Percentiles rank a stretch among this genome's conserved stretches.
Conservation (phyloP, 2,888 invertebrate genomes). For the Orgyia antiqua region DNA sequence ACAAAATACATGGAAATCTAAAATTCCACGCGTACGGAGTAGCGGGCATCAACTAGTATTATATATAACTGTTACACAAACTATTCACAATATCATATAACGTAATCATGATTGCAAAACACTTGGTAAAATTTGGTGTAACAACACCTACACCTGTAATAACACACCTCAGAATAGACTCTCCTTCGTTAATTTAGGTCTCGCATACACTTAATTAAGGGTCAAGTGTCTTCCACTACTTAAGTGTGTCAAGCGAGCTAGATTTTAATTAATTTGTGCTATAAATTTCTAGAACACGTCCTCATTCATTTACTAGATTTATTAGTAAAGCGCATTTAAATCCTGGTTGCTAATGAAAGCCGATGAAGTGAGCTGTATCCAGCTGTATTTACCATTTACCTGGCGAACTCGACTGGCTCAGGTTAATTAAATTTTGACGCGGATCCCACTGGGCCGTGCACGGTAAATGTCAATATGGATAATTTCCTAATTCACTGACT, state of each 20-base stretch:
- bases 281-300: conserved; percentile 8
- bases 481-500: conserved; percentile 8
- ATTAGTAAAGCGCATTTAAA: conserved; percentile 21
- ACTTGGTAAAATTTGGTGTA: too few species aligned
- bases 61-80: too few species aligned
- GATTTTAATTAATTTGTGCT: conserved; percentile 9
- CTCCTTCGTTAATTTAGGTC: too few species aligned
- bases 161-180: too few species aligned
- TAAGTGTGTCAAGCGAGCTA: not conserved
- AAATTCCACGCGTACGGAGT: too few species aligned
- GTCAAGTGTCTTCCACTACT: not conserved
- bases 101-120: too few species aligned
- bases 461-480: conserved; percentile 13
- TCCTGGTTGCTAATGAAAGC: conserved; percentile 40
- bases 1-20: too few species aligned
- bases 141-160: too few species aligned
- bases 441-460: conserved; percentile 21
- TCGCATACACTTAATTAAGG: not conserved
- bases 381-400: conserved; percentile 24
- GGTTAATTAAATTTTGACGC: conserved; percentile 58
- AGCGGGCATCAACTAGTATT: too few species aligned
- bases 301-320: conserved; percentile 10
- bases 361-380: conserved; percentile 30
- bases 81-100: too few species aligned
- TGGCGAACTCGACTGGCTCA: conserved; percentile 16